These are phyloP conservation scores for Colius striatus DNA, from an alignment of 2,113 vertebrate genomes.

Conservation along the genomic window DNA sequence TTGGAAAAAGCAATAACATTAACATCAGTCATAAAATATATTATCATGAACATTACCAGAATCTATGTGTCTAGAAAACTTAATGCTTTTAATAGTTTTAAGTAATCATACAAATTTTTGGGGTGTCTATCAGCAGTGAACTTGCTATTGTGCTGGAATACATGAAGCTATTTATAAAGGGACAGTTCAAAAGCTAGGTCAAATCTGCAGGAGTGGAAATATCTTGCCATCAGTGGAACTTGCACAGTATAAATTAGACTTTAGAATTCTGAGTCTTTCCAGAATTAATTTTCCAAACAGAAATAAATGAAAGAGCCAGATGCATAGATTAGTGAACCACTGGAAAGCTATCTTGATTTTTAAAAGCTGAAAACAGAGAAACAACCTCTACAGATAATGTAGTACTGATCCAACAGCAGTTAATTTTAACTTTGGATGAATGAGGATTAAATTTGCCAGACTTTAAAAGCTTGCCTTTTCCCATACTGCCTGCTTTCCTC, in stretches of 20 bases:
- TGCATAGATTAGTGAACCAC: not conserved
- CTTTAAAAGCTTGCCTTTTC: not conserved
- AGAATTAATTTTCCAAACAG: not conserved
- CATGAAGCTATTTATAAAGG: not conserved
- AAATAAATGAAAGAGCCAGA: not conserved
- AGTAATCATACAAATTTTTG: not conserved
- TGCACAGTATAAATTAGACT: not conserved
- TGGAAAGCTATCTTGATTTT: constrained; percentile 17
- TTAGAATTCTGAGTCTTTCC: not conserved
- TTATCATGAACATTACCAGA: not conserved
- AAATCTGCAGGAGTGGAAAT: not conserved
- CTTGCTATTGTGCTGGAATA: not conserved
- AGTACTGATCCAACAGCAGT: not conserved
- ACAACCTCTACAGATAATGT: not conserved
- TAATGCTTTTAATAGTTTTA: not conserved
- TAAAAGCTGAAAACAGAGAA: constrained; percentile 30
- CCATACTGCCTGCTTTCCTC: not conserved
- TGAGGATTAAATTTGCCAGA: not conserved
- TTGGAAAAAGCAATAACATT: not conserved
- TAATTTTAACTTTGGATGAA: constrained; percentile 36
- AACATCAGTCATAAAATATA: not conserved
- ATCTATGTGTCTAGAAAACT: not conserved
- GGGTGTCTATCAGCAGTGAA: not conserved
- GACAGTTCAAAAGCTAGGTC: not conserved
- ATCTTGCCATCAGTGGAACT: not conserved